Percentiles rank a stretch among this genome's conserved stretches.
phyloP scores from a whole-genome alignment of 2,113 vertebrate species.

The Megalops atlanticus region DNA sequence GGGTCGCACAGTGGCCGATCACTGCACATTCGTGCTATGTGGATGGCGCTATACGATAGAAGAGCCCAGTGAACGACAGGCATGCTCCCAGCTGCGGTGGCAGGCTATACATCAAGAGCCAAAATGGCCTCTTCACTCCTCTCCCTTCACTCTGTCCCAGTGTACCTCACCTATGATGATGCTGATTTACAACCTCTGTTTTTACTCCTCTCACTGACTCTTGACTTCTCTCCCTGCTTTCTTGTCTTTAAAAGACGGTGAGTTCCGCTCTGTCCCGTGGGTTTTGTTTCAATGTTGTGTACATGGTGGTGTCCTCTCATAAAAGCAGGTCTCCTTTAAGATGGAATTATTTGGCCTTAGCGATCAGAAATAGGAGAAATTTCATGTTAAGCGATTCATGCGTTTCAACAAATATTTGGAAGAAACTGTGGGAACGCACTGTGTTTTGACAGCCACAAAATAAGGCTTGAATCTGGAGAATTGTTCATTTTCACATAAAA shows the following conservation, averaged over 20 bases:
- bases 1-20: too few species aligned
- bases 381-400: too few species aligned
- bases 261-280: slow-evolving; percentile 58
- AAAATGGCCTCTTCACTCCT: too few species aligned
- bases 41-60: too few species aligned
- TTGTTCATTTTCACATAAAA: too few species aligned
- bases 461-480: background rate
- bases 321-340: slow-evolving; percentile 58
- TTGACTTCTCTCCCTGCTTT: slow-evolving; percentile 70
- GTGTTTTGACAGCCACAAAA: background rate
- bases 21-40: too few species aligned
- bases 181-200: slow-evolving; percentile 36
- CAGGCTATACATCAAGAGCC: too few species aligned
- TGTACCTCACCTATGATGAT: slow-evolving; percentile 1
- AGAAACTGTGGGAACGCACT: background rate
- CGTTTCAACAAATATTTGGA: background rate
- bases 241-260: slow-evolving; percentile 81
- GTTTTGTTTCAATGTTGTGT: slow-evolving; percentile 22
- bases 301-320: slow-evolving; percentile 70
- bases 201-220: slow-evolving; percentile 53
- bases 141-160: background rate
- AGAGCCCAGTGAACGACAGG: too few species aligned
- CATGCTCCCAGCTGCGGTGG: too few species aligned
- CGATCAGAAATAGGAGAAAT: slow-evolving; percentile 21
- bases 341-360: slow-evolving; percentile 33